Conservation (phyloP, 2,888 invertebrate species). For the Meteorus colon region DNA sequence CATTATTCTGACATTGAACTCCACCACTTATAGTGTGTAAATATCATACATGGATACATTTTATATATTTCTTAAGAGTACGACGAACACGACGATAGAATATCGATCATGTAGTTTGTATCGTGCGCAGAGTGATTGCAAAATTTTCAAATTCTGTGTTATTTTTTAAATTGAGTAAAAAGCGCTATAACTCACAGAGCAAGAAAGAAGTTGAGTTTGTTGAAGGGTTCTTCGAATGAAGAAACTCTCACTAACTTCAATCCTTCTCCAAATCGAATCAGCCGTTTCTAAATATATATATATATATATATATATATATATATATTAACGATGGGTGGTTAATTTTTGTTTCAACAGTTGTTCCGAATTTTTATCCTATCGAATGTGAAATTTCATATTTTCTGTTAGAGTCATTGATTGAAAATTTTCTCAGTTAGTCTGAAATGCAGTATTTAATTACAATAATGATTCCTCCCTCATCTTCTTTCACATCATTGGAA, state of each 20-base stretch:
- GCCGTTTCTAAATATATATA: neutral
- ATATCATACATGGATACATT: constrained; percentile 43
- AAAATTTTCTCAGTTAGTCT: constrained; percentile 24
- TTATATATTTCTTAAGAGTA: constrained; percentile 56
- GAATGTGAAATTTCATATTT: constrained; percentile 22
- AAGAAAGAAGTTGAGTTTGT: no score
- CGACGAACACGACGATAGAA: constrained; percentile 66
- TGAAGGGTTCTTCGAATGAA: neutral
- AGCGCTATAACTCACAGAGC: no score
- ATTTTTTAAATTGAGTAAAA: constrained; percentile 10
- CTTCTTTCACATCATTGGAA: no score
- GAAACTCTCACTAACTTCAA: neutral
- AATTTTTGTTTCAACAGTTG: neutral
- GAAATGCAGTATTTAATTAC: constrained; percentile 1
- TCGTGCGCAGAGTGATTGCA: constrained; percentile 62
- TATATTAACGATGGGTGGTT: neutral
- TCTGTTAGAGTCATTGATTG: constrained; percentile 7
- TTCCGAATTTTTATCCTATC: neutral
- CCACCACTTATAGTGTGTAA: constrained; percentile 41
- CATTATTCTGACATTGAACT: constrained; percentile 38
- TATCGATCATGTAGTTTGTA: constrained; percentile 59
- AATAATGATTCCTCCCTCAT: no score
- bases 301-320: neutral
- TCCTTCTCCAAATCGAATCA: constrained; percentile 1
- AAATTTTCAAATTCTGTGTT: constrained; percentile 50